Evolutionary conservation across 2,888 invertebrate species (phyloP), one percentile per base, ranked within the genome.

Genomic region (Ethmia dodecea): DNA sequence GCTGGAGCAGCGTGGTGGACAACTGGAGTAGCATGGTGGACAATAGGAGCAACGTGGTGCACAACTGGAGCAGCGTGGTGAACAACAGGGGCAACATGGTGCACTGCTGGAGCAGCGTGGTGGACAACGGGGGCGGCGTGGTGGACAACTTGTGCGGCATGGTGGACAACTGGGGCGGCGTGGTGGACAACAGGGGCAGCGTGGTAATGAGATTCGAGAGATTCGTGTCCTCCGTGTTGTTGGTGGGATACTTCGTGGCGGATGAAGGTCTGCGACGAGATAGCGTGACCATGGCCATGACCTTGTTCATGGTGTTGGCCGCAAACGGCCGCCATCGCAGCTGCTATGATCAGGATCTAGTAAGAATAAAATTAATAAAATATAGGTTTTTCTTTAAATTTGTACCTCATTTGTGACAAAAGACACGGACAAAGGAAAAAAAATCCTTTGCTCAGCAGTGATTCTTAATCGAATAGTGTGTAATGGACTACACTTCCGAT

Each of bases 201-300:
- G n/a, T n/a, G n/a, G n/a, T n/a, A n/a, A n/a, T n/a, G n/a, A n/a
- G n/a, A n/a, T n/a, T n/a, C n/a, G n/a, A n/a, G n/a, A n/a, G n/a
- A n/a, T n/a, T n/a, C n/a, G n/a, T n/a, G n/a, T n/a, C n/a, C n/a
- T n/a, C n/a, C n/a, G n/a, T n/a, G n/a, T n/a, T n/a, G n/a, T n/a
- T n/a, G n/a, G n/a, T n/a, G n/a, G 32, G 15, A 12, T n/a, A n/a
- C 14, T 14, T 32, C 13, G 32, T 22, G 32, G 13, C 9, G 8
- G 5, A 32, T 25, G 9, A 32, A 11, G 28, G 29, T n/a, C 35
- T 66, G 65, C 9, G 67, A 62, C 2, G 67, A 70, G 30, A 24
- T 33, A n/a, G 40, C 37, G 32, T 39, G 22, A 22, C 22, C 22
- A 22, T 42, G 42, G 1, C 45, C 40, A 14, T 42, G 35, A 6